A percentile compares a stretch with the other conserved stretches of the same genome.
These are phyloP conservation scores for Neolamprologus ventralis DNA, from an alignment of 2,113 vertebrate species.

Conservation along the genomic window DNA sequence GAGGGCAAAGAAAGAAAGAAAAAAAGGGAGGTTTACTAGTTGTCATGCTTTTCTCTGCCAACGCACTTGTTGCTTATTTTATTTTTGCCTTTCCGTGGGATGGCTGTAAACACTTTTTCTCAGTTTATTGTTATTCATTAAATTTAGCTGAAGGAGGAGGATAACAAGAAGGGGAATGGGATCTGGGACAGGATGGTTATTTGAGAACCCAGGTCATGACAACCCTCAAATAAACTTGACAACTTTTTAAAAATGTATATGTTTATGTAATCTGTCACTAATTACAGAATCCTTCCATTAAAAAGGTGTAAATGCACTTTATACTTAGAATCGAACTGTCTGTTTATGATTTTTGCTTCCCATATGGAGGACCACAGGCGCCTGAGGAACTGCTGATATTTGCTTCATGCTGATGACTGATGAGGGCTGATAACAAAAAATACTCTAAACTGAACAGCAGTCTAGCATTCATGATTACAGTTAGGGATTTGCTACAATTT, in stretches of 20 bases:
- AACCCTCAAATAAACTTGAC: not conserved
- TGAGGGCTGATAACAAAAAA: not conserved
- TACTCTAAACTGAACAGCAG: not conserved
- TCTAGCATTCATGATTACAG: not conserved
- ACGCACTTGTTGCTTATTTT: not conserved
- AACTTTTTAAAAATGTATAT: not conserved
- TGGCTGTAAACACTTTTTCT: constrained; percentile 1
- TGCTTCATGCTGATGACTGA: not conserved
- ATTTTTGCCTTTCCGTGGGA: constrained; percentile 17
- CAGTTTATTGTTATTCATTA: not conserved
- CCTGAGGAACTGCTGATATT: not conserved
- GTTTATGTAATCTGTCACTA: not conserved
- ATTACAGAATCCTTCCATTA: not conserved
- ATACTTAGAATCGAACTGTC: not conserved
- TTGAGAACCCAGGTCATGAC: not conserved
- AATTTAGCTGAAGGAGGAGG: not conserved
- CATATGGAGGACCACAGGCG: not conserved
- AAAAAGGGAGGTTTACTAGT: not conserved
- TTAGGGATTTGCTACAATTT: not conserved
- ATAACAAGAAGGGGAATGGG: not conserved
- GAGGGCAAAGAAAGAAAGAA: not conserved
- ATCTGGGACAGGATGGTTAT: not conserved
- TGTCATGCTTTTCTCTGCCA: constrained; percentile 21
- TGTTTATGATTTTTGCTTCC: not conserved
- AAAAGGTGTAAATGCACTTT: not conserved